These are phyloP conservation scores for Hippolais icterina DNA, from an alignment of 2,113 vertebrate species.

Conservation along the genomic window DNA sequence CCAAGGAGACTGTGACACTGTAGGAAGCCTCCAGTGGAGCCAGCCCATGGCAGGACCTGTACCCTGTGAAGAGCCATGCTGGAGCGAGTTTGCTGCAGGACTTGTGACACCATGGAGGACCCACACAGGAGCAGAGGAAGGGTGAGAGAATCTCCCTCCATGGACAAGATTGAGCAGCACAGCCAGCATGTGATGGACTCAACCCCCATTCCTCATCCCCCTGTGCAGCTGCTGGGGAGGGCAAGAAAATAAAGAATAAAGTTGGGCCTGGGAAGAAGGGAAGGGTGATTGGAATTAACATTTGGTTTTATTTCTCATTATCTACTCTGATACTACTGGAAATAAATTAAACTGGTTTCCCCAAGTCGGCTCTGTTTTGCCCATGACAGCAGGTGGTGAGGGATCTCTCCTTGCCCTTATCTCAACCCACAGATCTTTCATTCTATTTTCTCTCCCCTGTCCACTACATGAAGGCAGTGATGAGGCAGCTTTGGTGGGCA, in stretches of 20 bases:
- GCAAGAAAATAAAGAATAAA: not conserved
- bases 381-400: not conserved
- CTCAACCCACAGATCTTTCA: not conserved
- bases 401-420: not conserved
- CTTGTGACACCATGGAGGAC: not conserved
- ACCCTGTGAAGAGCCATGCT: not conserved
- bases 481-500: not conserved
- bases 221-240: not conserved
- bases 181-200: not conserved
- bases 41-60: not conserved
- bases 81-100: not conserved
- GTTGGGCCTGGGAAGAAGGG: not conserved
- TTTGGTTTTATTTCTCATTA: not conserved
- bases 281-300: not conserved
- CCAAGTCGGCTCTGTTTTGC: not conserved
- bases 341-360: not conserved
- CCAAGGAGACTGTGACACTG: not conserved
- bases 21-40: rapidly evolving
- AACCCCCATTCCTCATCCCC: not conserved
- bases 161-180: not conserved
- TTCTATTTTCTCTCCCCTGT: not conserved
- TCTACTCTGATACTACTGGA: not conserved
- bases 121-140: not conserved
- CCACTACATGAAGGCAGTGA: not conserved
- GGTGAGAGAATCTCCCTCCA: not conserved